Base-by-base conservation (phyloP, 2,113 vertebrate species). In the Lonchura striata region DNA sequence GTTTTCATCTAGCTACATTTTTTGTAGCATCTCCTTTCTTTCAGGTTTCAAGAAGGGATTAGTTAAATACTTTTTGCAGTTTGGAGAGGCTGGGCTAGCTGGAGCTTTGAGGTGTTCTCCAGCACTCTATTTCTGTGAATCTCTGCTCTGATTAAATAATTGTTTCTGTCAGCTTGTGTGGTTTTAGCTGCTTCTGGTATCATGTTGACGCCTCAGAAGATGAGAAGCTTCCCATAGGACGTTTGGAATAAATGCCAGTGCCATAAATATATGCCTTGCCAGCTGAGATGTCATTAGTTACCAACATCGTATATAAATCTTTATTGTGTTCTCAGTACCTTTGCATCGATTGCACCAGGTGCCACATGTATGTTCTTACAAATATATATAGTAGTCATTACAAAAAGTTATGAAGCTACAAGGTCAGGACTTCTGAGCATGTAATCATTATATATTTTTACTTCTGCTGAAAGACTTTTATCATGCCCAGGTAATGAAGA, bases 221-320 rank as follows among this genome's bases (percentile, higher is more conserved):
- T 70, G 35, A 60, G n/a, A 56, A n/a, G 13, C 44, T 72, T 87
- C 70, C 30, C 2, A 1, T 10, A 57, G 57, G 41, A 54, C 3
- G 0, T 84, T 60, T 64, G n/a, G 47, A 47, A 54, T n/a, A 53
- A 11, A 39, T 50, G 23, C 11, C 42, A 74, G 19, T 33, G 18
- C 47, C 22, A 9, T 65, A 70, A 66, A 47, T 50, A 10, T 31
- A 14, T 50, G 30, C 25, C 12, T 47, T 3, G 4, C 35, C 20
- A 35, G 35, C 42, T 66, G 59, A 91, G 20, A 50, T 59, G 25
- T 50, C 54, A 30, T 70, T 84, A 60, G 49, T 52, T 71, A 52
- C n/a, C 57, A 68, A 2, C 3, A 4, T 3, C 1, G 0, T 27
- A 23, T 74, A 7, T 30, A 27, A 47, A 25, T 54, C 44, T 72